A percentile compares a stretch with the other conserved stretches of the same genome.
phyloP scores from a whole-genome alignment of 2,113 vertebrate genomes.

The Pelobates fuscus region DNA sequence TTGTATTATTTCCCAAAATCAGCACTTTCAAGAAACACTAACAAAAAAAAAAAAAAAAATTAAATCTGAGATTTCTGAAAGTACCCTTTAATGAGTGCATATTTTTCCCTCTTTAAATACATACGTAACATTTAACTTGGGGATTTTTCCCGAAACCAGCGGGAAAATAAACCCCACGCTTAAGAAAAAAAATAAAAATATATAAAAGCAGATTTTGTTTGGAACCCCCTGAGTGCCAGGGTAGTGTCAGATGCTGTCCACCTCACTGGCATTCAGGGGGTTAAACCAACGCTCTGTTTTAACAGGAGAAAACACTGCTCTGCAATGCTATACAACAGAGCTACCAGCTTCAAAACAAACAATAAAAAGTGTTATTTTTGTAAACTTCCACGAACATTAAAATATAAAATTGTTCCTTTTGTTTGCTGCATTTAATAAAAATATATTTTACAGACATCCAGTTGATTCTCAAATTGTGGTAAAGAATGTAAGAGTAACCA shows the following conservation, averaged over 20 bases:
- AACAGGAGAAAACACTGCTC: neutral
- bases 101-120: slow-evolving; percentile 28
- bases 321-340: neutral
- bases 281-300: too few relatives aligned
- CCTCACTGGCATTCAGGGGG: too few relatives aligned
- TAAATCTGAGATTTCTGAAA: slow-evolving; percentile 9
- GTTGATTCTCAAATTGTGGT: neutral
- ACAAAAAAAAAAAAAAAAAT: too few relatives aligned
- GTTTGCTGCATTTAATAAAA: neutral
- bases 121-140: neutral
- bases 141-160: slow-evolving; percentile 16
- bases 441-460: neutral
- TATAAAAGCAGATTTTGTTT: neutral
- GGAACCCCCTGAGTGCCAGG: too few relatives aligned
- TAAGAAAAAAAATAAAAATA: neutral
- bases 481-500: too few relatives aligned
- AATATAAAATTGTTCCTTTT: neutral
- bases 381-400: slow-evolving; percentile 34
- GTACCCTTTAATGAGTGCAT: slow-evolving; percentile 30
- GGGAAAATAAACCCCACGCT: neutral
- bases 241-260: too few relatives aligned
- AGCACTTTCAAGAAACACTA: slow-evolving; percentile 12
- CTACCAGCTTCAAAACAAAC: neutral
- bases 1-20: neutral
- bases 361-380: slow-evolving; percentile 16